A percentile compares a stretch with the other conserved stretches of the same genome.
Evolutionary conservation across 2,797 vertebrate genomes (phyloP).

Genomic region (Varecia variegata): DNA sequence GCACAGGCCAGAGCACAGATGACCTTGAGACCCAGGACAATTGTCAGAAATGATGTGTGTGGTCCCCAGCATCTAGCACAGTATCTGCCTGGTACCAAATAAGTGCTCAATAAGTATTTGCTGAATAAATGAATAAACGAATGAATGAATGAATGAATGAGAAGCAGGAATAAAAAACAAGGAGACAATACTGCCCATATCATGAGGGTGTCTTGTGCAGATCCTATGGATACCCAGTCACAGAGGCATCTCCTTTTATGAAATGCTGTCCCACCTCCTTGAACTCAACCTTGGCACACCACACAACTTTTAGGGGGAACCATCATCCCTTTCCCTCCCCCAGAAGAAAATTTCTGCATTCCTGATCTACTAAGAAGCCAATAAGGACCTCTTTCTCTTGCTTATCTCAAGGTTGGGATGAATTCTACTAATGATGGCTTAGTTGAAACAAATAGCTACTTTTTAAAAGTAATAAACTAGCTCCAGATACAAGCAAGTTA

Average conservation of each 20-base stretch:
- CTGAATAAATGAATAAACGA: neutral
- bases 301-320: neutral
- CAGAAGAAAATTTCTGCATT: neutral
- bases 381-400: neutral
- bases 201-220: neutral
- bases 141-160: neutral
- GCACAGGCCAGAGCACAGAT: neutral
- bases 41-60: neutral
- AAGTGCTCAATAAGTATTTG: neutral
- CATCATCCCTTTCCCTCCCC: neutral
- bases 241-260: neutral
- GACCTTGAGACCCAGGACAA: neutral
- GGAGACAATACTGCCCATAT: neutral
- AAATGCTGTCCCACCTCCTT: neutral
- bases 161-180: neutral
- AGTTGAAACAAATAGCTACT: neutral
- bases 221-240: neutral
- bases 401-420: neutral
- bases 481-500: neutral
- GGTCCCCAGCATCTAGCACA: neutral
- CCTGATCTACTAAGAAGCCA: neutral
- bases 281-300: neutral
- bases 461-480: neutral
- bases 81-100: neutral
- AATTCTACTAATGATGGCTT: neutral